Evolutionary conservation across 2,888 invertebrate species (phyloP), one percentile per base, ranked within the genome.

Genomic region (Tortricodes alternella): DNA sequence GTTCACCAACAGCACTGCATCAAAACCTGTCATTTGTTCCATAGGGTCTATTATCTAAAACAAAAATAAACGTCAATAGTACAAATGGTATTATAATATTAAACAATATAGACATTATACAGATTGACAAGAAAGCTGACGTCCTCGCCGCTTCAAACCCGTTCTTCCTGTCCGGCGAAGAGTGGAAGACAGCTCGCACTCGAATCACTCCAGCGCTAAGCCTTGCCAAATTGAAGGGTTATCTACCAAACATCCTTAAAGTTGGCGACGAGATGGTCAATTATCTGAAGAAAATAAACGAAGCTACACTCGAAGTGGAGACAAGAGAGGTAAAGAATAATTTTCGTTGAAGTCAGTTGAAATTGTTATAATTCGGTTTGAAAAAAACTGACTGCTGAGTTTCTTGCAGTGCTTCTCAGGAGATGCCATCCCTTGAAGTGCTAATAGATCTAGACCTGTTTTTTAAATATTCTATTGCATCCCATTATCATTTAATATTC

Each of bases 171-270:
- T 60, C 52, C 23, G 71, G 70, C 7, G 68, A 69, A 3, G 67
- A 64, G 21, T 77, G 73, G 76, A 77, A 72, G 59, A 48, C 59
- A 48, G 29, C 62, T 50, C 38, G 74, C 58, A 58, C 61, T 64
- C 48, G 62, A n/a, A 38, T 43, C 4, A 60, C 62, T 0, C 73
- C 72, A 0, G 68, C 66, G 2, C 46, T 73, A 35, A 66, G 70
- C n/a, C 27, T 55, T 7, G 55, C 46, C 16, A 61, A 60, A 27
- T 49, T 67, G 23, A 67, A 62, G 24, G 52, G 53, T 6, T 57
- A 64, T 11, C 51, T 53, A n/a, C 62, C 59, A 1, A 29, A 24
- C 3, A 44, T 62, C 5, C 1, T 58, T 15, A 13, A 39, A 8
- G 62, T 63, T 9, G 52, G 60, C 5, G 59, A 63, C 11, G 58